phyloP scores from a whole-genome alignment of 2,888 invertebrate genomes.

The Fragum fragum region DNA sequence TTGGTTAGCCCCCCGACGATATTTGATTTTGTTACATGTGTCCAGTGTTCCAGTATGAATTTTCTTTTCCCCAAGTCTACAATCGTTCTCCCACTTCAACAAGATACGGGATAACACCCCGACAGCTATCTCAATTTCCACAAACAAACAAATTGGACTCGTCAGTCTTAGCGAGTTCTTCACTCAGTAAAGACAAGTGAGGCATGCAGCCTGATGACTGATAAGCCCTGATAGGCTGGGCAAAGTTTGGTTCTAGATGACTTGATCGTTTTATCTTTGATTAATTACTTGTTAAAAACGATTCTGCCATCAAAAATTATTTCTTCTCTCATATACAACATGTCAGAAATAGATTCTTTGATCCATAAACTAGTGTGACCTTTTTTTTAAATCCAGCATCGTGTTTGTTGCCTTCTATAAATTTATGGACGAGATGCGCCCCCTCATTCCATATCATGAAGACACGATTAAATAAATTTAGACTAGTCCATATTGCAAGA shows the following conservation, averaged over 20 bases:
- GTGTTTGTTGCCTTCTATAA: too few relatives aligned
- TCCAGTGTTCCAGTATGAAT: too few relatives aligned
- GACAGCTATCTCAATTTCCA: conserved; percentile 21
- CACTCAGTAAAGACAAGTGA: conserved; percentile 18
- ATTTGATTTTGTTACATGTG: too few relatives aligned
- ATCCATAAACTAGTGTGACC: neutral
- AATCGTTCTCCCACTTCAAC: too few relatives aligned
- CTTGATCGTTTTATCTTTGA: conserved; percentile 24
- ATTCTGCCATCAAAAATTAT: neutral
- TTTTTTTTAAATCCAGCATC: too few relatives aligned
- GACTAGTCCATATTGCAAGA: too few relatives aligned
- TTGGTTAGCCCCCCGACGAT: too few relatives aligned
- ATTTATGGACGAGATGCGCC: too few relatives aligned
- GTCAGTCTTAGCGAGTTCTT: neutral
- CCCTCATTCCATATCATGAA: too few relatives aligned
- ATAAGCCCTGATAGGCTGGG: conserved; percentile 29
- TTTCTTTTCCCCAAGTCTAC: too few relatives aligned
- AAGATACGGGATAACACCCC: too few relatives aligned
- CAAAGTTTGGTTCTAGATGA: conserved; percentile 29
- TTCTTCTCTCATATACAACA: neutral
- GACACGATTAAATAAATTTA: too few relatives aligned
- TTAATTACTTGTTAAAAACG: conserved; percentile 2
- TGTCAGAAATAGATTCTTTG: neutral
- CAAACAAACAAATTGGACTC: conserved; percentile 20
- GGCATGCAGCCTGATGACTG: conserved; percentile 4